Percentiles rank a stretch among this genome's conserved stretches.
Evolutionary conservation across 2,113 vertebrate genomes (phyloP).

Genomic region (Cyprinodon brontotheroides): DNA sequence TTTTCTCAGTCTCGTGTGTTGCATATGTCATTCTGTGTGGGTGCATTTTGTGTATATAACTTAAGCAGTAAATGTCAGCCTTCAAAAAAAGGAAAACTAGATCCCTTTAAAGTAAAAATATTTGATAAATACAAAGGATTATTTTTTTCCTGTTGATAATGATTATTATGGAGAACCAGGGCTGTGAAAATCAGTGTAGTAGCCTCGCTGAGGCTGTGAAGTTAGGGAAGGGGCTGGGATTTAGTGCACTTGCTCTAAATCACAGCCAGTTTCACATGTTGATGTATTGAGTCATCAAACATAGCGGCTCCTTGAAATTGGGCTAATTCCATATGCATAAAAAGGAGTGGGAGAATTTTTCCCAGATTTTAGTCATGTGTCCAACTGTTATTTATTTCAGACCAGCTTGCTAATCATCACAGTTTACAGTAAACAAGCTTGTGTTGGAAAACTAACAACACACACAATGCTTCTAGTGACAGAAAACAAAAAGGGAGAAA

Average conservation of each 20-base stretch:
- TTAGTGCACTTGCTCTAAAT: neutral
- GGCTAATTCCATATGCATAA: neutral
- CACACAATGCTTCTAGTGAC: neutral
- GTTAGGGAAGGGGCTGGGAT: neutral
- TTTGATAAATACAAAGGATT: conserved; percentile 8
- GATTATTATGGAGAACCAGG: conserved; percentile 12
- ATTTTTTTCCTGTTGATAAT: neutral
- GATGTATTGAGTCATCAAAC: conserved; percentile 1
- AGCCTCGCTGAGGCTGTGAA: neutral
- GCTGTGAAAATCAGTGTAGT: conserved; percentile 16
- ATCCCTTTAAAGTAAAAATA: conserved; percentile 4
- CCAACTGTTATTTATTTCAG: neutral
- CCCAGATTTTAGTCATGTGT: neutral
- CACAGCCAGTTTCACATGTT: neutral
- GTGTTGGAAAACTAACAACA: neutral
- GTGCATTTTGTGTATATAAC: conserved; percentile 15
- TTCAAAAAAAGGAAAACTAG: conserved; percentile 11
- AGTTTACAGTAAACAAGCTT: conserved; percentile 4
- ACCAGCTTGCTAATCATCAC: conserved; percentile 10
- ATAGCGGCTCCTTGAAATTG: conserved; percentile 2
- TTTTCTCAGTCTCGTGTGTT: conserved; percentile 32
- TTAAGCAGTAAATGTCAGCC: conserved; percentile 16
- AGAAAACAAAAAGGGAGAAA: neutral
- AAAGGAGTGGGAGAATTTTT: neutral
- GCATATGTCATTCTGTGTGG: conserved; percentile 42